Percentiles rank a stretch among this genome's conserved stretches.
phyloP scores from a whole-genome alignment of 2,113 vertebrate species.

The Lipotes vexillifer region DNA sequence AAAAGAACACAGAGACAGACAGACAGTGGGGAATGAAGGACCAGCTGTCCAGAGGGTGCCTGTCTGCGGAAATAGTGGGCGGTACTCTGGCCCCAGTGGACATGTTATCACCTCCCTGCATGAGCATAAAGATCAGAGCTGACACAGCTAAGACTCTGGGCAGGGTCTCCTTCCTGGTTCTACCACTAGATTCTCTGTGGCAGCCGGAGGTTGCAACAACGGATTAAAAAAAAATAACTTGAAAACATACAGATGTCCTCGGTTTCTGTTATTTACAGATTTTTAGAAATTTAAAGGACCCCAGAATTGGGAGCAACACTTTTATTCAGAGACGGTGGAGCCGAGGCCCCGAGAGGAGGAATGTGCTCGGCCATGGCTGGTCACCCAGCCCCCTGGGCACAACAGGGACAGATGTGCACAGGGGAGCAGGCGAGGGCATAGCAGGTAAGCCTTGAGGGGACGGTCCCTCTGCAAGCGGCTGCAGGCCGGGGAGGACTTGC shows the following conservation, averaged over 20 bases:
- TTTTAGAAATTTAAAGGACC: not conserved
- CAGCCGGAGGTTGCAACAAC: not conserved
- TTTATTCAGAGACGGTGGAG: not conserved
- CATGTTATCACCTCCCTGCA: fast-evolving
- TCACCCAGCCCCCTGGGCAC: not conserved
- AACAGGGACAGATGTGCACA: not conserved
- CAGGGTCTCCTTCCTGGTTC: not conserved
- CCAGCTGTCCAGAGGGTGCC: fast-evolving
- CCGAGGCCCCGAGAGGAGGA: not conserved
- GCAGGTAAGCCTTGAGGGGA: not conserved
- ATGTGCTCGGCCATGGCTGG: fast-evolving
- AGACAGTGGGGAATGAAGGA: not conserved
- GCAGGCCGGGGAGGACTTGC: not conserved
- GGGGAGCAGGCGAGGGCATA: not conserved
- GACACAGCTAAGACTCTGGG: not conserved
- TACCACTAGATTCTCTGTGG: not conserved
- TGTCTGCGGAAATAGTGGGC: not conserved
- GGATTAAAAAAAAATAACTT: not conserved
- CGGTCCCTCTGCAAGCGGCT: not conserved
- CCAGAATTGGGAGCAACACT: too few relatives aligned
- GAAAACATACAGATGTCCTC: not conserved
- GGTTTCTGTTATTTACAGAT: not conserved
- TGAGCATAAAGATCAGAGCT: fast-evolving
- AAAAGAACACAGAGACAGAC: not conserved
- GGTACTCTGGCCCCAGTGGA: not conserved